Evolutionary conservation across 2,888 invertebrate genomes (phyloP), one percentile per base, ranked within the genome.

Genomic region (Monochamus alternatus): DNA sequence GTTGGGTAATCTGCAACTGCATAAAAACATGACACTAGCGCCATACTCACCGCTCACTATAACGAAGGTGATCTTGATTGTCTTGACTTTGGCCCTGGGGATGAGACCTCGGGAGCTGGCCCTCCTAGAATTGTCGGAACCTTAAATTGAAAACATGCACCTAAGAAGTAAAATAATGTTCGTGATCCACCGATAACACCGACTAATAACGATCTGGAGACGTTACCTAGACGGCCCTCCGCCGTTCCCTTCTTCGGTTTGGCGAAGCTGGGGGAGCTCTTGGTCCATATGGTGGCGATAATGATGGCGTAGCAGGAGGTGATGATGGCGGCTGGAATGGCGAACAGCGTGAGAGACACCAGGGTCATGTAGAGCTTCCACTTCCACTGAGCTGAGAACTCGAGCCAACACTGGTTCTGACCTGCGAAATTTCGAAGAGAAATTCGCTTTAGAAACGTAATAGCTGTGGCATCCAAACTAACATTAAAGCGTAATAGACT

Each of bases 1-100:
- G 22, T 1, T 22, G 22, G 1, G 22, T 1, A 1, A 22, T 22
- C 22, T 22, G 22, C 22, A 22, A 22, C 1, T 22, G 22, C 22
- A 22, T 22, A 22, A 22, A 22, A 22, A 22, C 22, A 38, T 38
- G 4, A 38, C 7, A 5, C 7, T 7, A 38, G 7, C 38, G 7
- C 5, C 38, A 38, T 87, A 95, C 95, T 83, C 76, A 87, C 87
- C 87, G 74, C 83, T 85, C 10, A 98, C 97, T 82, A 98, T 98
- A 80, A 97, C 97, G 81, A 97, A 94, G 0, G 97, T 97, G 95
- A 97, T 97, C 90, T 98, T 97, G 79, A 98, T 95, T 1, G 97
- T 97, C 90, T 97, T 98, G 81, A 98, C 96, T 90, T 97, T 97
- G 32, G 97, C 97, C 79, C 95, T 93, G 0, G 97, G 97, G 84